A percentile compares a stretch with the other conserved stretches of the same genome.
These are phyloP conservation scores for Eilema sororculum DNA, from an alignment of 2,888 invertebrate genomes.

Conservation along the genomic window DNA sequence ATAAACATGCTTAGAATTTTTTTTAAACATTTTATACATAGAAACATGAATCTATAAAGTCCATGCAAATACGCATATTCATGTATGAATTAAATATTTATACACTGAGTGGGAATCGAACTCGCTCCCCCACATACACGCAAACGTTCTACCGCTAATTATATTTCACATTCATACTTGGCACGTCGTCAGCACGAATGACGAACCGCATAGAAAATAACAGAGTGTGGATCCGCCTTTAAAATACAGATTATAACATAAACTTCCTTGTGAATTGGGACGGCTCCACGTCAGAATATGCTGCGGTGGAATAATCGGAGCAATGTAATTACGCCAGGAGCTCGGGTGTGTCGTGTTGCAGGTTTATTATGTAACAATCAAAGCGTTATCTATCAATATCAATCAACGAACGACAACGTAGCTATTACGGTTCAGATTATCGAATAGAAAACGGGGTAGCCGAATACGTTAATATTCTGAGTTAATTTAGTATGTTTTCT, in stretches of 20 bases:
- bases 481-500: not conserved
- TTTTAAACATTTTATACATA: too few species aligned
- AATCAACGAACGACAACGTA: not conserved
- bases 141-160: too few species aligned
- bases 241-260: slow-evolving; percentile 37
- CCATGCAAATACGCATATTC: too few species aligned
- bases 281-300: slow-evolving; percentile 29
- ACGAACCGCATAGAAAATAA: too few species aligned
- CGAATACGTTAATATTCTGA: not conserved
- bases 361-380: slow-evolving; percentile 30
- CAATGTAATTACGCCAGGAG: slow-evolving; percentile 40
- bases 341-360: slow-evolving; percentile 21
- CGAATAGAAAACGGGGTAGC: not conserved
- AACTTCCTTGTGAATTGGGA: slow-evolving; percentile 28
- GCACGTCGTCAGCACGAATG: too few species aligned
- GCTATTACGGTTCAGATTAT: not conserved
- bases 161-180: too few species aligned
- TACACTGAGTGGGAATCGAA: too few species aligned
- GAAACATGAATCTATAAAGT: too few species aligned
- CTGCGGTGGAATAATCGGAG: slow-evolving; percentile 37
- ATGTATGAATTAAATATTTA: too few species aligned
- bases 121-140: too few species aligned
- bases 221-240: not conserved
- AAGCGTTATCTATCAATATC: slow-evolving; percentile 29
- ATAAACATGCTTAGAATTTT: too few species aligned